Evolutionary conservation across 2,797 vertebrate genomes (phyloP).

Genomic region (Agapornis canus): DNA sequence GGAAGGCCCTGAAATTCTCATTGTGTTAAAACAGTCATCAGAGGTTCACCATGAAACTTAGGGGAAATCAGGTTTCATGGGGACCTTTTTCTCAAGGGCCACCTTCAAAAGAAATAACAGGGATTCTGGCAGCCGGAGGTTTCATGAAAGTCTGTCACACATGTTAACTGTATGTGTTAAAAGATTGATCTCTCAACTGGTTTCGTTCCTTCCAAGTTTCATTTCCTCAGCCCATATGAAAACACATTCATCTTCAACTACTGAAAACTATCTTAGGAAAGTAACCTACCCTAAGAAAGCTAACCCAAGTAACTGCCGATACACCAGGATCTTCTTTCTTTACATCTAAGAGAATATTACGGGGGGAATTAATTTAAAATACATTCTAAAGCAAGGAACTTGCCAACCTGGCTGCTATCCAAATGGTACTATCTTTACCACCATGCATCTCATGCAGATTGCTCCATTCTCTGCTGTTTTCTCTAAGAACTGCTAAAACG

Average conservation of each 20-base stretch:
- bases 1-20: neutral
- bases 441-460: neutral
- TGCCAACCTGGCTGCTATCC: constrained; percentile 13
- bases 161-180: neutral
- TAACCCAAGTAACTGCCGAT: neutral
- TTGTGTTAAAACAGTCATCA: neutral
- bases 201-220: neutral
- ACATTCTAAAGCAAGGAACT: neutral
- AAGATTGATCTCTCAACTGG: neutral
- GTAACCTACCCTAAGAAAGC: neutral
- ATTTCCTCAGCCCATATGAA: neutral
- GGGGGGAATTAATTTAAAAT: constrained; percentile 17
- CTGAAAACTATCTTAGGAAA: neutral
- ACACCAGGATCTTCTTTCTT: neutral
- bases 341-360: neutral
- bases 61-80: neutral
- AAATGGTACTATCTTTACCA: neutral
- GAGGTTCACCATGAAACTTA: neutral
- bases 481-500: neutral
- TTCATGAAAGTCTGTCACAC: neutral
- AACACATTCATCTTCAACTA: neutral
- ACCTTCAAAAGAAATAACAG: neutral
- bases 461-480: neutral
- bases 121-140: neutral
- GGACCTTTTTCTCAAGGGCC: neutral